phyloP scores from a whole-genome alignment of 2,888 invertebrate species.

The Acleris literana region DNA sequence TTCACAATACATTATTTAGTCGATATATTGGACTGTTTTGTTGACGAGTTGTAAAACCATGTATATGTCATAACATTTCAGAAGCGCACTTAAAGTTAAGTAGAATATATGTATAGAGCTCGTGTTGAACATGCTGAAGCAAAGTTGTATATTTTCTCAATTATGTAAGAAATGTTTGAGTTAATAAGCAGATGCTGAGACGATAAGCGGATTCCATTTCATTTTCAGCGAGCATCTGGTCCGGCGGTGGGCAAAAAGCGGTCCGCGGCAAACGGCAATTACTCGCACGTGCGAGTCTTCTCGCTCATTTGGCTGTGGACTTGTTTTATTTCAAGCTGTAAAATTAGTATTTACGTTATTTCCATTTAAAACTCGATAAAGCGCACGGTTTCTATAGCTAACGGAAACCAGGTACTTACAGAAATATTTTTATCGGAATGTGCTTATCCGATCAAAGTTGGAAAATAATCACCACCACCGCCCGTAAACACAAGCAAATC shows the following conservation, averaged over 20 bases:
- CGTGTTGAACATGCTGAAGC: not conserved
- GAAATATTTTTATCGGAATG: no score
- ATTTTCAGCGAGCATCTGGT: conserved; percentile 51
- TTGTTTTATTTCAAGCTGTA: not conserved
- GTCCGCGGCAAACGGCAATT: conserved; percentile 38
- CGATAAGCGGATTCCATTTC: conserved; percentile 61
- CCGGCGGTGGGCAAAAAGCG: conserved; percentile 58
- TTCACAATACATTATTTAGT: no score
- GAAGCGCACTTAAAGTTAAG: no score
- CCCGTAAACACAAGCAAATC: no score
- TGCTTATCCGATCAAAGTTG: no score
- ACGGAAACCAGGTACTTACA: no score
- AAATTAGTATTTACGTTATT: not conserved
- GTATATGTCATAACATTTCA: no score
- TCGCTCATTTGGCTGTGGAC: conserved; percentile 8
- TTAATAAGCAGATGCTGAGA: conserved; percentile 43
- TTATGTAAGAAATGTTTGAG: conserved; percentile 39
- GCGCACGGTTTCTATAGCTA: no score
- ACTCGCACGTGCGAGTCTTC: conserved; percentile 33
- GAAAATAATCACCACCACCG: no score
- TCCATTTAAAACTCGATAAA: no score
- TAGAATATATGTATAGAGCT: not conserved
- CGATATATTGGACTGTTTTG: no score
- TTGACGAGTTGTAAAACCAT: no score
- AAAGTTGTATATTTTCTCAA: not conserved